Evolutionary conservation across 2,113 vertebrate species (phyloP).

Genomic region (Callospermophilus lateralis): DNA sequence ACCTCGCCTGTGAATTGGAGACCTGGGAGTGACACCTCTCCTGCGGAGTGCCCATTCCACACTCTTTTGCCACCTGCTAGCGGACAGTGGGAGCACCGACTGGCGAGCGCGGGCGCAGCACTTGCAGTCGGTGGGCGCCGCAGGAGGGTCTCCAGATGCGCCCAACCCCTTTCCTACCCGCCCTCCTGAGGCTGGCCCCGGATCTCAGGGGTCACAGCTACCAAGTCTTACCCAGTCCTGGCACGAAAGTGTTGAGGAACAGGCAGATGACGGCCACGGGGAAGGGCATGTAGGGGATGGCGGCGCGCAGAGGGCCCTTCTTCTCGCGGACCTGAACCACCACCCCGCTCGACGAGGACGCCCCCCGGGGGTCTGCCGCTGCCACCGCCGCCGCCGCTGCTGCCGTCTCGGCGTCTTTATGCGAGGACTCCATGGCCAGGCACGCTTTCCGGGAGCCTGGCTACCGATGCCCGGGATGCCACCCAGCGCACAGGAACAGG

Average conservation of each 20-base stretch:
- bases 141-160: too few relatives aligned
- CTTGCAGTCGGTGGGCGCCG: not conserved
- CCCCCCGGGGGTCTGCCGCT: constrained; percentile 80
- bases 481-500: not conserved
- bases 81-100: not conserved
- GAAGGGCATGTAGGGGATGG: constrained; percentile 98
- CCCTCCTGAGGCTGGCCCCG: not conserved
- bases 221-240: constrained; percentile 94
- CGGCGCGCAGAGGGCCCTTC: constrained; percentile 95
- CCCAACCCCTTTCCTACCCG: rapidly evolving
- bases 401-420: constrained; percentile 74
- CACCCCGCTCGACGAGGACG: constrained; percentile 92
- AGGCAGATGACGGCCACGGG: constrained; percentile 97
- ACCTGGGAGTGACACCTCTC: not conserved
- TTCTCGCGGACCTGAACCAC: constrained; percentile 98
- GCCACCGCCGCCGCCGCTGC: constrained; percentile 59
- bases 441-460: not conserved
- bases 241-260: constrained; percentile 98
- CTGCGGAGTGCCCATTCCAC: not conserved
- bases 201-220: not conserved
- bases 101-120: not conserved
- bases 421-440: constrained; percentile 73
- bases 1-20: not conserved
- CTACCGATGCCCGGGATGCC: not conserved
- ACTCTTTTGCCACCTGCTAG: constrained; percentile 6